phyloP scores from a whole-genome alignment of 2,888 invertebrate species.

The Leucophenga maculata region DNA sequence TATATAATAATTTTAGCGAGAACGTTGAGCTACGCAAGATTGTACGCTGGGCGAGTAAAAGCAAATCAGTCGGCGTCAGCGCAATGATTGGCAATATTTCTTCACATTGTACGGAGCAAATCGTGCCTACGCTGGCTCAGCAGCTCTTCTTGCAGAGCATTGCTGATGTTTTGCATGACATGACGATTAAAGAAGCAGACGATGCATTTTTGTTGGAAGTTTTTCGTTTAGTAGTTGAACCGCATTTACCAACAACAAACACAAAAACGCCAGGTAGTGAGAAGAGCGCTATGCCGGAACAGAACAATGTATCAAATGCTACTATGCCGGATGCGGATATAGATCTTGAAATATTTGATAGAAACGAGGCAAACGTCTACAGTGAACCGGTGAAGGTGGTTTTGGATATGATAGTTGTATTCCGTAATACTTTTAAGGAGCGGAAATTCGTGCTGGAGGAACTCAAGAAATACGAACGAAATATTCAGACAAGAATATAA shows the following conservation, averaged over 20 bases:
- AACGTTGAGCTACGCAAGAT: neutral
- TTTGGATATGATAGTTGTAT: conserved; percentile 49
- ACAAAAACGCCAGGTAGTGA: neutral
- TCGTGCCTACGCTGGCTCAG: conserved; percentile 58
- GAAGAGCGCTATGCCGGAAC: neutral
- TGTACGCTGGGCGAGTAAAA: neutral
- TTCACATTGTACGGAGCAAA: conserved; percentile 18
- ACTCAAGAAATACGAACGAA: neutral
- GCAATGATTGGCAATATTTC: neutral
- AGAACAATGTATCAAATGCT: neutral
- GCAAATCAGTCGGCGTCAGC: neutral
- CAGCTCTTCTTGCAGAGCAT: conserved; percentile 54
- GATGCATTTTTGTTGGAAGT: conserved; percentile 53
- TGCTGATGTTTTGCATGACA: conserved; percentile 44
- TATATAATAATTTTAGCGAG: conserved; percentile 50
- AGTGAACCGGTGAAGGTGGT: conserved; percentile 63
- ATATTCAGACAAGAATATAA: no score
- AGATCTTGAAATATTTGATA: conserved; percentile 65
- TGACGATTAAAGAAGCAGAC: conserved; percentile 33
- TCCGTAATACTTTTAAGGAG: conserved; percentile 48
- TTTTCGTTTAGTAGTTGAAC: conserved; percentile 58
- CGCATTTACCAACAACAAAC: conserved; percentile 41
- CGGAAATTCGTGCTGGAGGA: conserved; percentile 46
- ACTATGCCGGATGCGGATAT: conserved; percentile 21
- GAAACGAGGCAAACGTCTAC: conserved; percentile 66